A percentile compares a stretch with the other conserved stretches of the same genome.
phyloP scores from a whole-genome alignment of 2,888 invertebrate genomes.

The Nephrotoma flavescens region DNA sequence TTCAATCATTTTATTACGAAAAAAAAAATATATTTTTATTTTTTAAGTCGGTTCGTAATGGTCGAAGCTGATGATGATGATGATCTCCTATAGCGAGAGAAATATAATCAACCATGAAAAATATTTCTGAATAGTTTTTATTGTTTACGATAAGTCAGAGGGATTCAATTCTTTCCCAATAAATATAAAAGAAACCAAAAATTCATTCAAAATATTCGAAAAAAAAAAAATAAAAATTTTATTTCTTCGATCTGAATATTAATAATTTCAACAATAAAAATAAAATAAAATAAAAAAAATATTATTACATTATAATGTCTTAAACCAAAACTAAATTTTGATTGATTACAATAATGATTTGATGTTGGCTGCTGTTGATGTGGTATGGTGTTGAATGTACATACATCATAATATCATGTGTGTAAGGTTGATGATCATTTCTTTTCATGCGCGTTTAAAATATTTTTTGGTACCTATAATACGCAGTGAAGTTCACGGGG shows the following conservation, averaged over 20 bases:
- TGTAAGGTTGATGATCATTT: neutral
- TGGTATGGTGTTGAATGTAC: neutral
- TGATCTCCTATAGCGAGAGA: neutral
- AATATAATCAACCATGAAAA: neutral
- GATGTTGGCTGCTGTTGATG: neutral
- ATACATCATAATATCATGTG: neutral
- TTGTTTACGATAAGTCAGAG: neutral
- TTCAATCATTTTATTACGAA: neutral
- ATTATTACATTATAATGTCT: neutral
- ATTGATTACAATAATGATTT: slow-evolving; percentile 4
- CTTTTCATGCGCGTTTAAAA: neutral
- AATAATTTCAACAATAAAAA: neutral
- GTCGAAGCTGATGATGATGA: neutral
- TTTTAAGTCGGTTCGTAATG: neutral
- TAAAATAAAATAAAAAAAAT: neutral
- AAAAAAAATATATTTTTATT: neutral
- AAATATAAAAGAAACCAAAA: neutral
- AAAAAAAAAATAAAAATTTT: neutral
- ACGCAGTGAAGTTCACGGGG: neutral
- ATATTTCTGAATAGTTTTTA: neutral
- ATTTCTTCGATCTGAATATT: neutral
- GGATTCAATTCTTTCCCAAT: neutral
- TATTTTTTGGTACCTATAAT: neutral
- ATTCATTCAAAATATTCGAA: neutral
- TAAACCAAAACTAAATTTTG: slow-evolving; percentile 5